Evolutionary conservation across 2,113 vertebrate species (phyloP), one percentile per base, ranked within the genome.

Genomic region (Microtus montanus): DNA sequence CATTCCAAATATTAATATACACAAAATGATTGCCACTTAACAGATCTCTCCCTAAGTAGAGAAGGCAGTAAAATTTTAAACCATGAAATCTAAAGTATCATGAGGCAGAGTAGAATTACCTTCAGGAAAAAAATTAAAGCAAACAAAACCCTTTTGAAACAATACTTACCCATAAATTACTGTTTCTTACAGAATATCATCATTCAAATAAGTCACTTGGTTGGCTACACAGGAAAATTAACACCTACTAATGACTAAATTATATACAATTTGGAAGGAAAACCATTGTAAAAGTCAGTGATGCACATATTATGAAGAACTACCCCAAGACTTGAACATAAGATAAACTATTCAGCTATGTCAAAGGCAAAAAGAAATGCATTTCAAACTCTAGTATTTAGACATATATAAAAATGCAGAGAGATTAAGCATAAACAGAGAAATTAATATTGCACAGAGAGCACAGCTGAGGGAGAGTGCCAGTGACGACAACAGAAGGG

Each of bases 401-500:
- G 95, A 96, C 44, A 91, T 47, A 94, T 5, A 96, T 85, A 71
- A 94, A 91, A 88, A 86, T 26, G 28, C 49, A 90, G 80, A 78
- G 92, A 80, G 92, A 87, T 91, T 94, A 93, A 94, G 92, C 94
- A 90, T 70, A 89, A 41, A 91, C 49, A 86, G 54, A 93, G 77
- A 97, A 85, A 84, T 96, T 94, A 94, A 93, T 73, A 93, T 3
- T 91, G 58, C 92, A 75, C 54, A 89, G 87, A 73, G 84, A 83
- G 54, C 35, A 87, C 3, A n/a, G 44, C 52, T 66, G 47, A 97
- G 80, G 92, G 85, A 98, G 97, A 98, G 97, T 30, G 96, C 96
- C 94, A 96, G 98, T 97, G 98, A 97, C 96, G 98, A 97, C 68
- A 98, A 54, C 24, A 68, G 87, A 98, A 98, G 97, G 97, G 98